Conservation (phyloP, 2,113 vertebrate genomes). For the Neogobius melanostomus region DNA sequence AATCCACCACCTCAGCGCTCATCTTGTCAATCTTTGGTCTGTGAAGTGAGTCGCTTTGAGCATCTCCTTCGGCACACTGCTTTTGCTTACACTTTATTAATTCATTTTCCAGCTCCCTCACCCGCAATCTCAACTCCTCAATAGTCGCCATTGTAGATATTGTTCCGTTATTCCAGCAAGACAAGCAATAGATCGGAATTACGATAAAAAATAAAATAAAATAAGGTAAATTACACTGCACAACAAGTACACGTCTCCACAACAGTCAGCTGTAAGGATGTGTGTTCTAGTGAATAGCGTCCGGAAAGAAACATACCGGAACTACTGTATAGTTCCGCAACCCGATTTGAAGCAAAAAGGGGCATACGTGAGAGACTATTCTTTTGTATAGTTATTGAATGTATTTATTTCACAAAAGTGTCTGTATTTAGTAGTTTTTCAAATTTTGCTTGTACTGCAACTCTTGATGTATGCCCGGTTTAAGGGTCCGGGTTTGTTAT, state of each 20-base stretch:
- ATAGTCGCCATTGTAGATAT: slow-evolving; percentile 68
- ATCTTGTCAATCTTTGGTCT: slow-evolving; percentile 83
- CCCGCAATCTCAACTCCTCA: slow-evolving; percentile 80
- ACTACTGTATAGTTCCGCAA: not conserved
- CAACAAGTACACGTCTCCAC: slow-evolving; percentile 71
- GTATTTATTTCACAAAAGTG: not conserved
- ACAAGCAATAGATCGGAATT: rapidly evolving
- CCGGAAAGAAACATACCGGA: slow-evolving; percentile 35
- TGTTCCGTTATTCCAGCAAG: not conserved
- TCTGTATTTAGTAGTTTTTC: not conserved
- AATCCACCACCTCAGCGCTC: slow-evolving; percentile 93
- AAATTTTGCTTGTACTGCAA: not conserved
- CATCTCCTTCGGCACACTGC: slow-evolving; percentile 43
- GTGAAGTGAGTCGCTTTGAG: slow-evolving; percentile 43
- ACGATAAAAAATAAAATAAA: rapidly evolving
- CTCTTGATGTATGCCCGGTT: not conserved
- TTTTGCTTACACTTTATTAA: slow-evolving; percentile 79
- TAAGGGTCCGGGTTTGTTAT: slow-evolving; percentile 21
- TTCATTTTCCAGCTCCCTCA: slow-evolving; percentile 85
- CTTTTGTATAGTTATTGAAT: not conserved
- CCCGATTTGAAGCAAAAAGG: not conserved
- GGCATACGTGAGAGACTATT: not conserved
- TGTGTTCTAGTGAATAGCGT: slow-evolving; percentile 45
- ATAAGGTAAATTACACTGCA: not conserved
- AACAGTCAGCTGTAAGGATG: slow-evolving; percentile 51